Conservation (phyloP, 2,113 vertebrate species). For the Nothobranchius furzeri region DNA sequence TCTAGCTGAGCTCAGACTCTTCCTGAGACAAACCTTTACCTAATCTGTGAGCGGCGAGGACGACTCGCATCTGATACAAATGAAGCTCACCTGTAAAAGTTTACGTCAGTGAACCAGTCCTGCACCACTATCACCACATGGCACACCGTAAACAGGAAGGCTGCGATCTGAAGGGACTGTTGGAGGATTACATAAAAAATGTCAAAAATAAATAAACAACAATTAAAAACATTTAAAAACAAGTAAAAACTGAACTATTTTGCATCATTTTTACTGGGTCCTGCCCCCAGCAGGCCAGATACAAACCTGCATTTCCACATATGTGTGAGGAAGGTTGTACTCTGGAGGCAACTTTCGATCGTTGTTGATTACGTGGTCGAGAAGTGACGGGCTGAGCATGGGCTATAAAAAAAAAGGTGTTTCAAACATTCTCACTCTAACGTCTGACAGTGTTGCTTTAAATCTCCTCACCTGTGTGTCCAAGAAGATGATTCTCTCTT, state of each 20-base stretch:
- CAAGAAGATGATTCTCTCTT: conserved; percentile 92
- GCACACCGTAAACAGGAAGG: conserved; percentile 92
- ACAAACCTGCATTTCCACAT: conserved; percentile 93
- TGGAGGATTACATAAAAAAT: neutral
- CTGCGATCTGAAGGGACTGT: conserved; percentile 90
- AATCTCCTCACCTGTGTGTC: conserved; percentile 86
- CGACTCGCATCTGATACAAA: accelerated
- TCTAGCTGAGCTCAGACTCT: neutral
- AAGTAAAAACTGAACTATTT: too few relatives aligned
- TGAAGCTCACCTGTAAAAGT: conserved; percentile 84
- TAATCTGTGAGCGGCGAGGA: neutral
- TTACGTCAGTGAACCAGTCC: conserved; percentile 92
- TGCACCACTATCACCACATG: conserved; percentile 91
- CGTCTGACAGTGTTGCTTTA: too few relatives aligned
- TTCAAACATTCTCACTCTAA: too few relatives aligned
- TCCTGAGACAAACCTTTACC: neutral
- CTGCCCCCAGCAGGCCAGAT: conserved; percentile 23
- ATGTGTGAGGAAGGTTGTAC: conserved; percentile 91
- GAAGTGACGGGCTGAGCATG: conserved; percentile 88
- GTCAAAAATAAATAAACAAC: neutral
- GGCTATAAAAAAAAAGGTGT: conserved; percentile 71
- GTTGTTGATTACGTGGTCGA: conserved; percentile 93
- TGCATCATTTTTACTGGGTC: neutral
- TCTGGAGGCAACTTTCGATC: conserved; percentile 91
- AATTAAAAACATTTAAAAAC: neutral